A percentile compares a stretch with the other conserved stretches of the same genome.
Conservation (phyloP, 2,888 invertebrate genomes). For the Drosophila infuscata region DNA sequence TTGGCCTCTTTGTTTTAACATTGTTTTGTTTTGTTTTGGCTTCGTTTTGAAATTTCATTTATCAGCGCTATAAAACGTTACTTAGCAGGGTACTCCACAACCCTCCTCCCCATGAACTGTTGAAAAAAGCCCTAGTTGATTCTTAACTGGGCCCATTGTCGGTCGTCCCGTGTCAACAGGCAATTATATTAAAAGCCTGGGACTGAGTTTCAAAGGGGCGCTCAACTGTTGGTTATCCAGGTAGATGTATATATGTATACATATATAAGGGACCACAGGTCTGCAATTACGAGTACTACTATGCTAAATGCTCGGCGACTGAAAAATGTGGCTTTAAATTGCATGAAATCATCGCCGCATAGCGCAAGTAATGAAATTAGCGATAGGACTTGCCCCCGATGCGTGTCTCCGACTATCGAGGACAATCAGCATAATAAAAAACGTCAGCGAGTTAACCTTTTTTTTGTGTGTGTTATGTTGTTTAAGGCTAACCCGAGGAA, state of each 20-base stretch:
- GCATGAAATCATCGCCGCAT: conserved; percentile 82
- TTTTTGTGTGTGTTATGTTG: conserved; percentile 10
- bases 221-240: conserved; percentile 35
- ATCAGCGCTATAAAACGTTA: conserved; percentile 75
- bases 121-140: conserved; percentile 8
- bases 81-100: conserved; percentile 29
- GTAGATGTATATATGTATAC: background rate
- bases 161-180: conserved; percentile 82
- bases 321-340: conserved; percentile 79
- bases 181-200: conserved; percentile 81
- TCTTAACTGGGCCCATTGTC: conserved; percentile 47
- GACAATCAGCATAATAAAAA: conserved; percentile 45
- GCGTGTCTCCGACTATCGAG: conserved; percentile 46
- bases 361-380: conserved; percentile 80
- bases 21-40: conserved; percentile 59
- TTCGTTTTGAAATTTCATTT: conserved; percentile 79
- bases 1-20: conserved; percentile 49
- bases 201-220: conserved; percentile 30
- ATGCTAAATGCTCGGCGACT: conserved; percentile 72
- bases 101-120: background rate
- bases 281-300: conserved; percentile 62
- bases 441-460: conserved; percentile 56
- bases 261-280: conserved; percentile 9
- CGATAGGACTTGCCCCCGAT: conserved; percentile 36
- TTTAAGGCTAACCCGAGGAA: background rate